phyloP scores from a whole-genome alignment of 2,113 vertebrate genomes.

The Hippocampus abdominalis region DNA sequence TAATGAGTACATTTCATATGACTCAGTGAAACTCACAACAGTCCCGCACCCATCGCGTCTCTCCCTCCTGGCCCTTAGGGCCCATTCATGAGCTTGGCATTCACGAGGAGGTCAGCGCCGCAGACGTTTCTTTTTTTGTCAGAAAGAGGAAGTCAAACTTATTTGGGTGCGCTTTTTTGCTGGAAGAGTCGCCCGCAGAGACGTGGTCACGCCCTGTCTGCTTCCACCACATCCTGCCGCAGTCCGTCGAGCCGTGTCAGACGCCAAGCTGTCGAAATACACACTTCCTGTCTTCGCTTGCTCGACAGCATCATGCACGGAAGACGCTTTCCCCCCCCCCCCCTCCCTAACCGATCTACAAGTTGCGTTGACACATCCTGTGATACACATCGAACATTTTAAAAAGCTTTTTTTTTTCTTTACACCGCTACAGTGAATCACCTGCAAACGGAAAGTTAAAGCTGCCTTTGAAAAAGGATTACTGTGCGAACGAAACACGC shows the following conservation, averaged over 20 bases:
- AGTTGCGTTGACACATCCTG: not conserved
- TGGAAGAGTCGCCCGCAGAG: conserved; percentile 35
- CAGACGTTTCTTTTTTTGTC: not conserved
- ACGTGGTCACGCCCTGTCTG: conserved; percentile 65
- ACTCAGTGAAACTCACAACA: conserved; percentile 12
- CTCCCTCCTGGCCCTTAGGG: conserved; percentile 4
- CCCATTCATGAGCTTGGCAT: conserved; percentile 39
- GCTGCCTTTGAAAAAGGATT: not conserved
- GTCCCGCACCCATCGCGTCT: conserved; percentile 16
- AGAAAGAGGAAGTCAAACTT: conserved; percentile 53
- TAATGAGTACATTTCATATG: not conserved
- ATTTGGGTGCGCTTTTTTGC: conserved; percentile 49
- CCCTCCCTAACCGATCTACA: not conserved
- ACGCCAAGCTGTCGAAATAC: conserved; percentile 38
- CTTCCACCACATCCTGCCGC: conserved; percentile 70
- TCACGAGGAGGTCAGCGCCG: conserved; percentile 15
- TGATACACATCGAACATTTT: not conserved
- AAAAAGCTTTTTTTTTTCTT: not conserved
- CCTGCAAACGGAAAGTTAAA: not conserved
- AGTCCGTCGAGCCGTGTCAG: conserved; percentile 44
- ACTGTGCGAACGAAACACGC: not conserved
- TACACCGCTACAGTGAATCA: not conserved
- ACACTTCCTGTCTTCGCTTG: conserved; percentile 33
- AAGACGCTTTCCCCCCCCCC: not conserved
- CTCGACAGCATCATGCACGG: not conserved